These are phyloP conservation scores for Syncerus caffer DNA, from an alignment of 2,797 vertebrate genomes.

Conservation along the genomic window DNA sequence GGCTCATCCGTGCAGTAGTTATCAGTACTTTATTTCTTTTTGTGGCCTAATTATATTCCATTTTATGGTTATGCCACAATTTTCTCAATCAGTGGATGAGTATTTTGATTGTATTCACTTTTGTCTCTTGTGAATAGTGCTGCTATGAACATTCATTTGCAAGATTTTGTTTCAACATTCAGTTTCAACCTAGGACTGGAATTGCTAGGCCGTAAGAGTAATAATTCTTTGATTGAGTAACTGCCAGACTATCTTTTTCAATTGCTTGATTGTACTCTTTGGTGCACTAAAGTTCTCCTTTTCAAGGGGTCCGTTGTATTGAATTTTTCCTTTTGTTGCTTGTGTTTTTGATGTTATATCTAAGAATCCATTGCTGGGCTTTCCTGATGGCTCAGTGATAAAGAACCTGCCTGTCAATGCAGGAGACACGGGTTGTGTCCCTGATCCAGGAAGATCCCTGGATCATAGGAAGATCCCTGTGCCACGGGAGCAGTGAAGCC, in stretches of 20 bases:
- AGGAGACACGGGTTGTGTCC: background rate
- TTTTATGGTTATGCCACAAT: background rate
- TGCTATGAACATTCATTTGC: background rate
- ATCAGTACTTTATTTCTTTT: background rate
- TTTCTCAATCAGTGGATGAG: background rate
- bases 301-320: background rate
- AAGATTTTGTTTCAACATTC: background rate
- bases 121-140: background rate
- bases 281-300: background rate
- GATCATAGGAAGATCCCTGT: background rate
- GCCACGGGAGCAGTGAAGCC: background rate
- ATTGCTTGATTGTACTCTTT: background rate
- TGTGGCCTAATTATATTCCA: background rate
- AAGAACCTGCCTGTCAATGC: background rate
- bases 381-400: background rate
- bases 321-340: background rate
- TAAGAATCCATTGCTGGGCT: background rate
- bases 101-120: background rate
- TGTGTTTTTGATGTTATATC: background rate
- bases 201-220: background rate
- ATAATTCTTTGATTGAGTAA: background rate
- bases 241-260: background rate
- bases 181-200: background rate
- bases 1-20: background rate
- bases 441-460: background rate